These are phyloP conservation scores for Allophyes oxyacanthae DNA, from an alignment of 2,888 invertebrate species.

Conservation along the genomic window DNA sequence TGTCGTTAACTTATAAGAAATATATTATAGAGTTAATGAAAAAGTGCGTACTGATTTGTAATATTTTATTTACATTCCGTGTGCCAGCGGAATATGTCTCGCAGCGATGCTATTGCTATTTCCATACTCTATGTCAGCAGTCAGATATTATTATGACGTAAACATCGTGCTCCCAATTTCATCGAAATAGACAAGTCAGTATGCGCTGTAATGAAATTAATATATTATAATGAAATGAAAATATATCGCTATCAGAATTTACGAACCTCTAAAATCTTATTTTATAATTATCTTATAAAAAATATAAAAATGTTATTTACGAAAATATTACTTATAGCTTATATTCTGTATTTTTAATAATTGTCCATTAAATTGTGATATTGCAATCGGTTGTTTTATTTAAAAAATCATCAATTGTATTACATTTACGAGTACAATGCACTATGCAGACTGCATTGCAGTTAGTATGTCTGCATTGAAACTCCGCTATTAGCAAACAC, in stretches of 20 bases:
- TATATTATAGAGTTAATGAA: slow-evolving; percentile 24
- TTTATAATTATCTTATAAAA: slow-evolving; percentile 54
- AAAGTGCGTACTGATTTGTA: slow-evolving; percentile 51
- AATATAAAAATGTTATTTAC: slow-evolving; percentile 55
- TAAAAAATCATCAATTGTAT: no score
- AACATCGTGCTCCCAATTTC: slow-evolving; percentile 15
- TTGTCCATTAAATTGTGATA: slow-evolving; percentile 88
- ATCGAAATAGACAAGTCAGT: slow-evolving; percentile 40
- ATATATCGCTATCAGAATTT: slow-evolving; percentile 56
- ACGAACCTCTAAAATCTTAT: slow-evolving; percentile 52
- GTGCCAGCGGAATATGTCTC: slow-evolving; percentile 19
- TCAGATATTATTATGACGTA: slow-evolving; percentile 14
- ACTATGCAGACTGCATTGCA: slow-evolving; percentile 32
- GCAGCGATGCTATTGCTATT: slow-evolving; percentile 38
- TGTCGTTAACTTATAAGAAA: slow-evolving; percentile 33
- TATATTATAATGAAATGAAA: slow-evolving; percentile 26
- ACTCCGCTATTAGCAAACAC: no score
- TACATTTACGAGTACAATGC: no score
- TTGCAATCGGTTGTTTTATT: slow-evolving; percentile 60
- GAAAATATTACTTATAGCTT: slow-evolving; percentile 56
- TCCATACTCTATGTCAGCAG: slow-evolving; percentile 22
- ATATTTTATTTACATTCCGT: slow-evolving; percentile 29
- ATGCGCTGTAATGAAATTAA: slow-evolving; percentile 38
- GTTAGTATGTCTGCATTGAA: slow-evolving; percentile 14
- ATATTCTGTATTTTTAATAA: slow-evolving; percentile 68